Evolutionary conservation across 2,113 vertebrate species (phyloP).

Genomic region (Phaetusa simplex): DNA sequence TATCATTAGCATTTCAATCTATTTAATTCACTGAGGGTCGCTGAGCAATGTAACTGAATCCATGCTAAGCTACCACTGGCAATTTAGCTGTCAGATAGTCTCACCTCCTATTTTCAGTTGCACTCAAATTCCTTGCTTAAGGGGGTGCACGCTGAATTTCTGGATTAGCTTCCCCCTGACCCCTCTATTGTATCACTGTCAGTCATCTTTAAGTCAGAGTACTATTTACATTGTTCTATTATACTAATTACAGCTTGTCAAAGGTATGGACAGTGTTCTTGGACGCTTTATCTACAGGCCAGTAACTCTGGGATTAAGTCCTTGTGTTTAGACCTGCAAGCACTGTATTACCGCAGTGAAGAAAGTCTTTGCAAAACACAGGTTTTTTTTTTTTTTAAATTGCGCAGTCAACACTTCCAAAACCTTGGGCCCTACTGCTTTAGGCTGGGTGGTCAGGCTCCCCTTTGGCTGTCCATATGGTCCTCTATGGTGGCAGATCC

Average conservation of each 20-base stretch:
- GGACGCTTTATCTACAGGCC: neutral
- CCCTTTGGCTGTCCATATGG: neutral
- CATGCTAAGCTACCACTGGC: conserved; percentile 57
- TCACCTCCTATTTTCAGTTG: conserved; percentile 63
- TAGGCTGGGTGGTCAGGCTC: neutral
- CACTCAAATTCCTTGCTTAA: conserved; percentile 26
- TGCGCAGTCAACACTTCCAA: neutral
- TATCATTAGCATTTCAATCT: conserved; percentile 73
- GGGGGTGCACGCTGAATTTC: conserved; percentile 35
- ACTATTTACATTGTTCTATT: conserved; percentile 2
- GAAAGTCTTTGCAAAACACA: neutral
- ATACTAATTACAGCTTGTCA: conserved; percentile 14
- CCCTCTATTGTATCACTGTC: conserved; percentile 19
- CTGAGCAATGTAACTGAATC: conserved; percentile 59
- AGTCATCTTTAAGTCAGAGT: conserved; percentile 8
- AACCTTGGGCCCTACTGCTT: neutral
- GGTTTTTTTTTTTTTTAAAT: neutral
- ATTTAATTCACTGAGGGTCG: conserved; percentile 71
- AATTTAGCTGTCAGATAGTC: conserved; percentile 66
- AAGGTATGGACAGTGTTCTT: neutral
- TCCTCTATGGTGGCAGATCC: neutral
- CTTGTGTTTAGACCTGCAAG: neutral
- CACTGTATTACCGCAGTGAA: neutral
- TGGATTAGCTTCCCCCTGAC: conserved; percentile 19
- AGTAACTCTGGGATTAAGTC: conserved; percentile 3